phyloP scores from a whole-genome alignment of 2,113 vertebrate genomes.

The Accipiter cooperii region DNA sequence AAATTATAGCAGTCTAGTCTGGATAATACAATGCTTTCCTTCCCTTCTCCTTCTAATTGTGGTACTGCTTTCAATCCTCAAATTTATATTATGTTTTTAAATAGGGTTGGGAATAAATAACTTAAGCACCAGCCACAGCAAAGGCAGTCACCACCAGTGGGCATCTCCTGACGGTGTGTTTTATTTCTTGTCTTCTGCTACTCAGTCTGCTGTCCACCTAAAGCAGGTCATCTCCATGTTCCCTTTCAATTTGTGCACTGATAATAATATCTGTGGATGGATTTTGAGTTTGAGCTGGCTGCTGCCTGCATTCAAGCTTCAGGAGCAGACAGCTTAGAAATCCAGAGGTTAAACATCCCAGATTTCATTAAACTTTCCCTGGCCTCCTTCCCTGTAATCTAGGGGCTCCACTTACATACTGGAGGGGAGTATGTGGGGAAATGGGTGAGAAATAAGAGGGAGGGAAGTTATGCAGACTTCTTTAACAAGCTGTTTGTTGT shows the following conservation, averaged over 20 bases:
- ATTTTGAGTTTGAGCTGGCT: background rate
- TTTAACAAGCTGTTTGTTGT: constrained; percentile 25
- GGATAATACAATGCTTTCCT: background rate
- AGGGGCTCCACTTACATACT: background rate
- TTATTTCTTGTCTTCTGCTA: background rate
- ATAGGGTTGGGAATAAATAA: background rate
- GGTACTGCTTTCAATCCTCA: background rate
- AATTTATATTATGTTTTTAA: background rate
- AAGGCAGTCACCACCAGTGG: background rate
- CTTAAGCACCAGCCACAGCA: background rate
- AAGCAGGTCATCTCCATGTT: background rate
- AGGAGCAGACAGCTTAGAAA: background rate
- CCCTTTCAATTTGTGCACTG: background rate
- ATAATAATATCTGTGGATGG: background rate
- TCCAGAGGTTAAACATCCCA: background rate
- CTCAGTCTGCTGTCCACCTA: background rate
- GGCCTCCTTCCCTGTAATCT: background rate
- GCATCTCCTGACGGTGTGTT: background rate
- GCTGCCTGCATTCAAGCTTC: background rate
- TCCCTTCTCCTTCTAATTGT: background rate
- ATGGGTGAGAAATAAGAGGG: background rate
- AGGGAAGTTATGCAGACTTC: background rate
- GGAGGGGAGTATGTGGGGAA: background rate
- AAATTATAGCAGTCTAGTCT: background rate
- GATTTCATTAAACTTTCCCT: background rate